Percentiles rank a stretch among this genome's conserved stretches.
Conservation (phyloP, 1,140 invertebrate genomes). For the Spodoptera litura region DNA sequence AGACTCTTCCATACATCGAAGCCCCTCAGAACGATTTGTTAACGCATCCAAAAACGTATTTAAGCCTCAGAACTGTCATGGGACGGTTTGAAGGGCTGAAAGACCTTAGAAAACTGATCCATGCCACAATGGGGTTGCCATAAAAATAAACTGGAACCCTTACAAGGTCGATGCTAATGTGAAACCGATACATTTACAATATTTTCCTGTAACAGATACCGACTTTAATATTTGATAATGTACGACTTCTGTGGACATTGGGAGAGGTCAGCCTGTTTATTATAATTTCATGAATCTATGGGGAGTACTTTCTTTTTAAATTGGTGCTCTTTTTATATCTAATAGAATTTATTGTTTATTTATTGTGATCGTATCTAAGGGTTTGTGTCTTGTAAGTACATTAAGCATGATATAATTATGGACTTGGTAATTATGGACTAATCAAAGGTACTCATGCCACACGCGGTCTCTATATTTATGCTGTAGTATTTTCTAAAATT, state of each 20-base stretch:
- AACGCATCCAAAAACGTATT: constrained; percentile 38
- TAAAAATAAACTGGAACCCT: constrained; percentile 52
- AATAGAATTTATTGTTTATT: too few species aligned
- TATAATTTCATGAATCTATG: too few species aligned
- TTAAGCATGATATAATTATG: too few species aligned
- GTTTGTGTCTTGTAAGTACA: too few species aligned
- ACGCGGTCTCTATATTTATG: too few species aligned
- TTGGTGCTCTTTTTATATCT: too few species aligned
- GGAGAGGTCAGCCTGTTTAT: not conserved
- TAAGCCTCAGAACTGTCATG: constrained; percentile 37
- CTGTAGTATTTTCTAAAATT: too few species aligned
- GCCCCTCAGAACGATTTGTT: constrained; percentile 32
- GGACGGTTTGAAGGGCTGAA: constrained; percentile 36
- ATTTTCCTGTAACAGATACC: not conserved
- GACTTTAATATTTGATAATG: constrained; percentile 12
- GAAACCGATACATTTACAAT: constrained; percentile 41
- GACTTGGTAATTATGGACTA: too few species aligned
- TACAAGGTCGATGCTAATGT: constrained; percentile 45
- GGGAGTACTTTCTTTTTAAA: too few species aligned
- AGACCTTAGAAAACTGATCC: constrained; percentile 37
- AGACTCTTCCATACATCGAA: constrained; percentile 4
- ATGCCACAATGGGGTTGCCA: constrained; percentile 37
- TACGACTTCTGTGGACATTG: constrained; percentile 5
- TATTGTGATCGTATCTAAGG: too few species aligned
- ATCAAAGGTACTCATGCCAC: too few species aligned